These are phyloP conservation scores for Schizopygopsis malacanthus DNA, from an alignment of 2,797 vertebrate genomes.

Conservation along the genomic window DNA sequence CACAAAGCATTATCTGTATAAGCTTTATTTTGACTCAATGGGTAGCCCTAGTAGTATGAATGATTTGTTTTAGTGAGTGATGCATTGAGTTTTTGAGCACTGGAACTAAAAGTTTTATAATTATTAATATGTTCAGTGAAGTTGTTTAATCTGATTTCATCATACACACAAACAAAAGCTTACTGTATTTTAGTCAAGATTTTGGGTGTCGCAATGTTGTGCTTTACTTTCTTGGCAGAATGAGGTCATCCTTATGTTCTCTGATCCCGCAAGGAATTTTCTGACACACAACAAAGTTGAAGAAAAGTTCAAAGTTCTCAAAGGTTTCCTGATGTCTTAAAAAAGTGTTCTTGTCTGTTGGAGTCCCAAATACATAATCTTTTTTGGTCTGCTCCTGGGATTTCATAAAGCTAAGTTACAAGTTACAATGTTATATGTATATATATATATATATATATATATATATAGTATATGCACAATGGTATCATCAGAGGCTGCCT, in stretches of 20 bases:
- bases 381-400: neutral
- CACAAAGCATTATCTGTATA: neutral
- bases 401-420: neutral
- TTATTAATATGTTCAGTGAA: neutral
- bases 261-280: constrained; percentile 7
- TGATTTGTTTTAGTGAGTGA: neutral
- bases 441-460: too few species aligned
- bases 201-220: constrained; percentile 5
- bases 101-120: neutral
- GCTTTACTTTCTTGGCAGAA: constrained; percentile 49
- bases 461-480: neutral
- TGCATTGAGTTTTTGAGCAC: neutral
- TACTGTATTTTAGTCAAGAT: constrained; percentile 13
- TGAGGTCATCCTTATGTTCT: constrained; percentile 44
- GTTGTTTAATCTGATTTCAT: neutral
- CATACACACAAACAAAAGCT: neutral
- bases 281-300: constrained; percentile 23
- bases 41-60: neutral
- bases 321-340: constrained; percentile 22
- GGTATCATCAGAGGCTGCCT: neutral
- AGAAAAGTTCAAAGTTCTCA: constrained; percentile 22
- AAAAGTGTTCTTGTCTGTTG: constrained; percentile 21
- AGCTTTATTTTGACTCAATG: neutral
- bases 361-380: neutral
- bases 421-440: neutral